phyloP scores from a whole-genome alignment of 2,888 invertebrate species.

The Drosophila sordidula region DNA sequence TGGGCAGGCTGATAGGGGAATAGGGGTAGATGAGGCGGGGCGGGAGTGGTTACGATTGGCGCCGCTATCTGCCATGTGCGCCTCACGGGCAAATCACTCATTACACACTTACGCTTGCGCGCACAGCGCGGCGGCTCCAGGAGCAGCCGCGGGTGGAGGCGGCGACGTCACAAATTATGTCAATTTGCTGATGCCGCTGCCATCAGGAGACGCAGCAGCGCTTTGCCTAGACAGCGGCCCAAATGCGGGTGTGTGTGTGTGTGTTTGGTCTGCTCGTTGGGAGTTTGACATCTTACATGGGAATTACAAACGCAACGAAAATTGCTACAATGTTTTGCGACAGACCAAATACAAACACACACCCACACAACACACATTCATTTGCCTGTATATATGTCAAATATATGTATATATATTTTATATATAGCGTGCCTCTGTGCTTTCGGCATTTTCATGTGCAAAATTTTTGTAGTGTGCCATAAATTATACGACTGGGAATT shows the following conservation, averaged over 20 bases:
- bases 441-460: constrained; percentile 71
- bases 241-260: constrained; percentile 11
- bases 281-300: constrained; percentile 80
- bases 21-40: not conserved
- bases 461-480: constrained; percentile 81
- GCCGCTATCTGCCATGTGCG: constrained; percentile 46
- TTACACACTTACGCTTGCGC: constrained; percentile 76
- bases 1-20: not conserved
- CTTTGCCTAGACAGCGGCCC: constrained; percentile 25
- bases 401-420: not conserved
- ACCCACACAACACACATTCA: constrained; percentile 20
- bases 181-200: constrained; percentile 67
- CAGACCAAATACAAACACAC: constrained; percentile 43
- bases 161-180: constrained; percentile 75
- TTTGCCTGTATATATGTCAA: not conserved
- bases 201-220: constrained; percentile 32
- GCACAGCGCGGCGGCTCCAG: constrained; percentile 36
- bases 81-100: constrained; percentile 78
- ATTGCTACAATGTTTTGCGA: constrained; percentile 73
- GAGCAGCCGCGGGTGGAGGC: constrained; percentile 13
- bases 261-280: constrained; percentile 47
- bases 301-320: constrained; percentile 79
- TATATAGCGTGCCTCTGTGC: constrained; percentile 28
- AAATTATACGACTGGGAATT: constrained; percentile 81
- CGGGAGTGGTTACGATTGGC: constrained; percentile 39